Percentiles rank a stretch among this genome's conserved stretches.
Conservation (phyloP, 2,113 vertebrate genomes). For the Podocnemis expansa region DNA sequence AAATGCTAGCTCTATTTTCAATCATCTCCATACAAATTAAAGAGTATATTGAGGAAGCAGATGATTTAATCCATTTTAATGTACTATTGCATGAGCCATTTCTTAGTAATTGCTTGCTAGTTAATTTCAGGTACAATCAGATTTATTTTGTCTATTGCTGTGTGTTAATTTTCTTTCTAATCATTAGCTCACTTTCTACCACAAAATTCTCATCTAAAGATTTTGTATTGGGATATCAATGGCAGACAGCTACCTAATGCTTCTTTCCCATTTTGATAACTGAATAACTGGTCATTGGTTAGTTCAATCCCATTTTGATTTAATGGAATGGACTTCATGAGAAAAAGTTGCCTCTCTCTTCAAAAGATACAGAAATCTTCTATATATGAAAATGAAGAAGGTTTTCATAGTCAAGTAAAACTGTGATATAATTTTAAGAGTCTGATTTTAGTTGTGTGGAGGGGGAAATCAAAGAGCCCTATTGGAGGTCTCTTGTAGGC, state of each 20-base stretch:
- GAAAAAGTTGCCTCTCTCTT: background rate
- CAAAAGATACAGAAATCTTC: background rate
- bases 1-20: background rate
- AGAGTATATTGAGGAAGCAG: background rate
- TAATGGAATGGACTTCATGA: background rate
- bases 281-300: background rate
- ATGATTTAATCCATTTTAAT: background rate
- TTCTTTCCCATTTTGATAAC: background rate
- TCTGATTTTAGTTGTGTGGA: background rate
- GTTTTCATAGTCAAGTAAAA: background rate
- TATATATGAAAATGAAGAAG: background rate
- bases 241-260: rapidly evolving
- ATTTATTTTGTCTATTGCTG: rapidly evolving
- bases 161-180: background rate
- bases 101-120: background rate
- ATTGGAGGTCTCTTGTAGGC: background rate
- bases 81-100: rapidly evolving
- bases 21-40: background rate
- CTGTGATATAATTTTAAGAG: background rate
- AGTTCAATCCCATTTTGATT: background rate
- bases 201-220: background rate
- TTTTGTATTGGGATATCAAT: background rate
- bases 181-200: background rate
- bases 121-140: background rate
- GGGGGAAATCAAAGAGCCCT: background rate